These are phyloP conservation scores for Oegoconia quadripuncta DNA, from an alignment of 2,888 invertebrate genomes.

Conservation along the genomic window DNA sequence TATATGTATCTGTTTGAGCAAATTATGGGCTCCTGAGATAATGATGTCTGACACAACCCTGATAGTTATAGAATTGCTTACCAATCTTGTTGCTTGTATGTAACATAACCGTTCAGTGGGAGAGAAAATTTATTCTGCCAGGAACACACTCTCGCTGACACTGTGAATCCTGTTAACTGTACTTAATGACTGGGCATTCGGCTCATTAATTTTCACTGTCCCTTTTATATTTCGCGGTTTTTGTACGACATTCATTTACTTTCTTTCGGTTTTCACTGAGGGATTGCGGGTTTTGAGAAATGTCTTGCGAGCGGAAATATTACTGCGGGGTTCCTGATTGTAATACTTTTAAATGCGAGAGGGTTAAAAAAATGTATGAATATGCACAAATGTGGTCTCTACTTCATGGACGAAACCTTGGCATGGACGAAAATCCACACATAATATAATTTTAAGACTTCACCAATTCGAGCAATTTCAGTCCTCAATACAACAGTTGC, in stretches of 20 bases:
- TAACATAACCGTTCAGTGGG: constrained; percentile 24
- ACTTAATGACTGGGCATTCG: constrained; percentile 51
- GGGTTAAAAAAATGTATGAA: too few species aligned
- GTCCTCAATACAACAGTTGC: too few species aligned
- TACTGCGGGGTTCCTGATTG: not conserved
- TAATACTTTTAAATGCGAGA: too few species aligned
- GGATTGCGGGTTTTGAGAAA: constrained; percentile 22
- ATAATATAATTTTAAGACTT: too few species aligned
- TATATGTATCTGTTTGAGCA: too few species aligned
- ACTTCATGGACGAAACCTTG: too few species aligned
- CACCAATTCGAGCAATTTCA: too few species aligned
- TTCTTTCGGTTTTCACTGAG: constrained; percentile 25
- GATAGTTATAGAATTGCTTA: constrained; percentile 14
- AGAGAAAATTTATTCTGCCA: constrained; percentile 51
- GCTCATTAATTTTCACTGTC: constrained; percentile 49
- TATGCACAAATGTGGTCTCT: too few species aligned
- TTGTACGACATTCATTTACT: constrained; percentile 46
- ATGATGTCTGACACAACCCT: not conserved
- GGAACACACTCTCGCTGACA: constrained; percentile 39
- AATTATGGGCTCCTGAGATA: too few species aligned
- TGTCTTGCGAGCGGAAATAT: too few species aligned
- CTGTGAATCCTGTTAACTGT: constrained; percentile 48
- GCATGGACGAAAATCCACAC: too few species aligned
- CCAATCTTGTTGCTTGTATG: constrained; percentile 11
- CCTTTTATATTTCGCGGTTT: constrained; percentile 38